Base-by-base conservation (phyloP, 2,113 vertebrate genomes). In the Bambusicola thoracicus region DNA sequence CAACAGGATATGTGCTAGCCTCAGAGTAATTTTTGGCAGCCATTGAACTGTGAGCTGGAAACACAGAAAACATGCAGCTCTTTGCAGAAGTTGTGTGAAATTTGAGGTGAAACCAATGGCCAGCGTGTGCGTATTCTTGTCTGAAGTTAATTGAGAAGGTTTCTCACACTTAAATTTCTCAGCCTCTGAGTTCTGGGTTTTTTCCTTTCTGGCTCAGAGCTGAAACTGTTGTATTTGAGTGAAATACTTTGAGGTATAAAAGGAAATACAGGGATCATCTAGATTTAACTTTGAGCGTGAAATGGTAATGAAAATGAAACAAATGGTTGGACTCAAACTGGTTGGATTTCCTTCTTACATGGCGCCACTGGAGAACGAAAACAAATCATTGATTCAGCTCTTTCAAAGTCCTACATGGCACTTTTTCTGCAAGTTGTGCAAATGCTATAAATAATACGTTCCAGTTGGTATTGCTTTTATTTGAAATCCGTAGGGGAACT, bases 41-140 rank as follows among this genome's bases (percentile, higher is more conserved):
- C 69, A 51, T 30, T 89, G 70, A 93, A 87, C 70, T 83, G 55
- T 81, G 68, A 95, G 88, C 59, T 90, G 90, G 83, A 91, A 90
- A 77, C 58, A 30, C 68, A 83, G 55, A 38, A 80, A 93, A 87
- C 72, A 43, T 1, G 4, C 69, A 81, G 78, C 58, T 91, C 61
- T 43, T 1, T 89, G 62, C 32, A 65, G 78, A 84, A 93, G 62
- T 79, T 59, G 34, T 56, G 49, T 70, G 43, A 80, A 87, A 55
- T 77, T 48, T 62, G 63, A 91, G 41, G 49, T 90, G 67, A 92
- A 92, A 59, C 63, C 83, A 85, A 85, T 91, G 67, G 63, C 62
- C 0, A 0, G 10, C 87, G 61, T 81, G 15, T 77, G 41, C 8
- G 0, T 85, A 12, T 53, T 95, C 66, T 73, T 81, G 51, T 83